Evolutionary conservation across 2,888 invertebrate genomes (phyloP), one percentile per base, ranked within the genome.

Genomic region (Aricia artaxerxes): DNA sequence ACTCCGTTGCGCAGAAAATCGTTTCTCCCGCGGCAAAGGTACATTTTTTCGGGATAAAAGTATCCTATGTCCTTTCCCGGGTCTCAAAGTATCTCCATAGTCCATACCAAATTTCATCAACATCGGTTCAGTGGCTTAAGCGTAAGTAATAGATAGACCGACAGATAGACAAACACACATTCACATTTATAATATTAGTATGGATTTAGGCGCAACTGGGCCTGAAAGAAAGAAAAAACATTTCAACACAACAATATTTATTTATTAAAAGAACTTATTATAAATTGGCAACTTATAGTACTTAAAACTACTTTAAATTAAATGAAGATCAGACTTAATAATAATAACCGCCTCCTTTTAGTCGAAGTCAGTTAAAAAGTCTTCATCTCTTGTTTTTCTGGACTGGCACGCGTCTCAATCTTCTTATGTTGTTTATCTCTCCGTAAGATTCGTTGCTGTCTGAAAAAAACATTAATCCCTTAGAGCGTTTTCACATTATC

Each of bases 361-460:
- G 49, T 24, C 61, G 77, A 44, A 76, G 7, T 38, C 35, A 49
- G 11, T 40, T 3, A 16, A 16, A 78, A 72, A 49, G 35, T 24
- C 57, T 81, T 83, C 80, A 90, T 86, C 90, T 90, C 49, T 88
- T 85, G 61, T 86, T 87, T 78, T 85, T 82, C 78, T 83, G 84
- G 69, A 85, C 83, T 79, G 86, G 83, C 6, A 84, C 81, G 79
- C 83, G 85, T 80, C 85, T 84, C 80, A 84, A 82, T 81, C 83
- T 87, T 79, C 87, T 88, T 82, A 85, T 86, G 80, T 87, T 84
- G 38, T 87, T 84, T 9, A 84, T 83, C 9, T 82, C 82, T 78
- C 87, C 87, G 57, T 83, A 82, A 2, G 84, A 81, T 3, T 86
- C 88, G 78, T 85, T 87, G 16, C 80, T 84, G 79, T 88, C 90